These are phyloP conservation scores for Chelonus formosanus DNA, from an alignment of 2,888 invertebrate genomes.

Conservation along the genomic window DNA sequence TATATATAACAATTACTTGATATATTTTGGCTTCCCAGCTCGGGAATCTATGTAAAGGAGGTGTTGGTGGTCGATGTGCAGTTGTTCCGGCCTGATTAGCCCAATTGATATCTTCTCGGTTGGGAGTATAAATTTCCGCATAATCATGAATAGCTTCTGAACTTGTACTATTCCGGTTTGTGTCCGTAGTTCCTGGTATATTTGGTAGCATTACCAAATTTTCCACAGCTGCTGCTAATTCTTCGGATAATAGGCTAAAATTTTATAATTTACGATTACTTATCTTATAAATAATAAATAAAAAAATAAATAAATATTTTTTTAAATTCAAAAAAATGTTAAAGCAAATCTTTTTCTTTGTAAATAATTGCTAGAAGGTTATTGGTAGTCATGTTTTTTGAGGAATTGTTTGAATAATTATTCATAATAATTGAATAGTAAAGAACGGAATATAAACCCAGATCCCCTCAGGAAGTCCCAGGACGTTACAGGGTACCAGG, in stretches of 20 bases:
- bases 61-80: constrained; percentile 80
- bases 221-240: constrained; percentile 70
- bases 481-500: constrained; percentile 63
- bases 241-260: constrained; percentile 63
- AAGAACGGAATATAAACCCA: constrained; percentile 17
- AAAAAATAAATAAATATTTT: neutral
- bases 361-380: constrained; percentile 1
- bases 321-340: neutral
- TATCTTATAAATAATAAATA: too few species aligned
- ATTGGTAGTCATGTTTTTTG: neutral
- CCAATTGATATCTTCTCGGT: constrained; percentile 74
- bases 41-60: constrained; percentile 89
- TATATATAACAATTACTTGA: constrained; percentile 71
- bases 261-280: neutral
- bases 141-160: constrained; percentile 81
- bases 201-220: constrained; percentile 67
- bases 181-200: constrained; percentile 56
- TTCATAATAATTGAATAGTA: too few species aligned
- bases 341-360: too few species aligned
- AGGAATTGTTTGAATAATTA: neutral
- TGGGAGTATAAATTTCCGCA: constrained; percentile 93
- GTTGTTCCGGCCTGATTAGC: constrained; percentile 66
- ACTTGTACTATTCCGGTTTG: constrained; percentile 58
- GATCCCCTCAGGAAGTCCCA: constrained; percentile 62
- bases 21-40: constrained; percentile 97